Evolutionary conservation across 2,888 invertebrate species (phyloP), one percentile per base, ranked within the genome.

Genomic region (Nemoura dubitans): DNA sequence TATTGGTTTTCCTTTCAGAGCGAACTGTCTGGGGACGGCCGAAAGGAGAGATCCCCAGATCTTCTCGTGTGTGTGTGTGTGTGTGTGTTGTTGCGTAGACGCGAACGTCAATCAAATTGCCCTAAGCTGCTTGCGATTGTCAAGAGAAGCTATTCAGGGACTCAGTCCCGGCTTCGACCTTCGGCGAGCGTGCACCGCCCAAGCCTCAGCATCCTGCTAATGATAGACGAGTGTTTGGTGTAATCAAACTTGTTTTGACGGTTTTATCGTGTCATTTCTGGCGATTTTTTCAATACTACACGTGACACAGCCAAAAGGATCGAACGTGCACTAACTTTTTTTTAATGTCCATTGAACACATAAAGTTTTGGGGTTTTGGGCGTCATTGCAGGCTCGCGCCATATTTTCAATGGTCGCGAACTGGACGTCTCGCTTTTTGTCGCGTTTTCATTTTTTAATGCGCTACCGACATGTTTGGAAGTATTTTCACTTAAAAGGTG

Each of bases 1-100:
- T 59, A 59, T 59, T 59, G 59, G 59, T 59, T 59, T 59, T 59
- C 59, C 59, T 59, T 59, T 59, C 59, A 59, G 59, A 59, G 59
- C 16, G 16, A 59, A 59, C 59, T 21, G 59, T 59, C 59, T 59
- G 59, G 59, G 59, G 59, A 59, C 21, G 59, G 59, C 16, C 59
- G 59, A 59, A 21, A 16, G 59, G 59, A 59, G 59, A 59, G 59
- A 59, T 59, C 14, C 59, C 21, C 36, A 3, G 59, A 59, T 59
- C 59, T 59, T 21, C 59, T 59, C 16, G 21, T 36, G 36, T 36
- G 5, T 36, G 36, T 36, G 36, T 36, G 36, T 36, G 36, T 6
- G 59, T 21, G 59, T 21, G 59, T 59, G 59, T 59, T 59, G 59
- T 59, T 59, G 59, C 59, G 6, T 59, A 59, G 59, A 59, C 59